Evolutionary conservation across 2,888 invertebrate species (phyloP), one percentile per base, ranked within the genome.

Genomic region (Drosophila macrospina): DNA sequence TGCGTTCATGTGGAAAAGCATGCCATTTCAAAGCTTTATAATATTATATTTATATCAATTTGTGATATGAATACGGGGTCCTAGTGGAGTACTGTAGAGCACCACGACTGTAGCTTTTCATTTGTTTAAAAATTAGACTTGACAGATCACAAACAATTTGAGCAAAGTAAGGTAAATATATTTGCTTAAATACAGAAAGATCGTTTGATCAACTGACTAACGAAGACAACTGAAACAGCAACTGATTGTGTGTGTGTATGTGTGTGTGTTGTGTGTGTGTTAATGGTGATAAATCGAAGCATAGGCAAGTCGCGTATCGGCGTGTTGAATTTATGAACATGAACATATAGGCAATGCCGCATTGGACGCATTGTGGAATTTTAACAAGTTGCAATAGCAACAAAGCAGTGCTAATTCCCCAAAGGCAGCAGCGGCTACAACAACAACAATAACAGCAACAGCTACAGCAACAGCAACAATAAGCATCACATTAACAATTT

Each of bases 341-440:
- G 82, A 73, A 79, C 77, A 74, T 36, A 37, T 52, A 44, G 77
- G 44, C 63, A 51, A 60, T 62, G 61, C 59, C 52, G 60, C 67
- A 45, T 26, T 52, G 64, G 28, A 67, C 69, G 69, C 74, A 69
- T 80, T 73, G 75, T 47, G 83, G 86, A 88, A 86, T 86, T 83
- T 86, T 86, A 86, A 86, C 86, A 88, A 86, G 86, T 86, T 75
- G 80, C 85, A 76, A 77, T 77, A 81, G 74, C 80, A 82, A 81
- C 79, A 77, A 79, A 69, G 79, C 86, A 52, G 72, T 78, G 85
- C 84, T 86, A 85, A 85, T 88, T 85, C 88, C 88, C 85, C 86
- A 85, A 85, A 77, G 88, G 65, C 79, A 71, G 24, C 69, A 48
- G 30, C 69, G 51, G n/a, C 54, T 61, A 5, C 65, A 71, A 1